Conservation (phyloP, 2,888 invertebrate species). For the Parnassius mnemosyne region DNA sequence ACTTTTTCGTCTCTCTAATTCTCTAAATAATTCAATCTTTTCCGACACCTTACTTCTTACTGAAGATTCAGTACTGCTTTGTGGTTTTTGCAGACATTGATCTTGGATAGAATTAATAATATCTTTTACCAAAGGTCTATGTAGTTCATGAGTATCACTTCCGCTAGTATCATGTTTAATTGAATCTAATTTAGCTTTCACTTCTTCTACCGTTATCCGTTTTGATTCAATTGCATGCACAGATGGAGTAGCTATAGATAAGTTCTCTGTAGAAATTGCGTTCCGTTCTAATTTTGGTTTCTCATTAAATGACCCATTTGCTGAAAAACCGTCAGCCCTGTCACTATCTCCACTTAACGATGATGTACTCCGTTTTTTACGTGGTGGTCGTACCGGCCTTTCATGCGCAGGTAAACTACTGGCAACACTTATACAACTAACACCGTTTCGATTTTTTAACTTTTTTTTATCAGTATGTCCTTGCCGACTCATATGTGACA, state of each 20-base stretch:
- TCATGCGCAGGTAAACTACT: slow-evolving; percentile 79
- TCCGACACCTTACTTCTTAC: slow-evolving; percentile 75
- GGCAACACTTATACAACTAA: slow-evolving; percentile 88
- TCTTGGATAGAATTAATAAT: slow-evolving; percentile 19
- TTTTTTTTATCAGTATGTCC: slow-evolving; percentile 77
- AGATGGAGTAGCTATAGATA: slow-evolving; percentile 73
- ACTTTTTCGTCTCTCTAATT: slow-evolving; percentile 70
- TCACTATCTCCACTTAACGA: slow-evolving; percentile 83
- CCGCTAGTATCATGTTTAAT: slow-evolving; percentile 69
- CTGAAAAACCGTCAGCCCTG: slow-evolving; percentile 74
- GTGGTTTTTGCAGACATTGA: slow-evolving; percentile 44
- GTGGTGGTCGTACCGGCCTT: slow-evolving; percentile 85
- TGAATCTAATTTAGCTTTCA: slow-evolving; percentile 79
- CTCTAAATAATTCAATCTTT: slow-evolving; percentile 73
- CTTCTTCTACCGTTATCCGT: slow-evolving; percentile 76
- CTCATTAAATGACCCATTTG: slow-evolving; percentile 69
- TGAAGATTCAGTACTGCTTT: slow-evolving; percentile 67
- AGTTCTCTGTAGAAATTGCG: slow-evolving; percentile 79
- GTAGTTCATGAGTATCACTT: slow-evolving; percentile 77
- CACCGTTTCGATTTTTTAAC: slow-evolving; percentile 85
- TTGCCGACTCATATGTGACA: slow-evolving; percentile 87
- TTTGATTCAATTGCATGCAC: slow-evolving; percentile 62
- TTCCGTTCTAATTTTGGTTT: slow-evolving; percentile 76
- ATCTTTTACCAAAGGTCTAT: slow-evolving; percentile 61
- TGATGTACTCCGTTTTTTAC: slow-evolving; percentile 86